phyloP scores from a whole-genome alignment of 2,797 vertebrate species.

The Sebastes reedi region DNA sequence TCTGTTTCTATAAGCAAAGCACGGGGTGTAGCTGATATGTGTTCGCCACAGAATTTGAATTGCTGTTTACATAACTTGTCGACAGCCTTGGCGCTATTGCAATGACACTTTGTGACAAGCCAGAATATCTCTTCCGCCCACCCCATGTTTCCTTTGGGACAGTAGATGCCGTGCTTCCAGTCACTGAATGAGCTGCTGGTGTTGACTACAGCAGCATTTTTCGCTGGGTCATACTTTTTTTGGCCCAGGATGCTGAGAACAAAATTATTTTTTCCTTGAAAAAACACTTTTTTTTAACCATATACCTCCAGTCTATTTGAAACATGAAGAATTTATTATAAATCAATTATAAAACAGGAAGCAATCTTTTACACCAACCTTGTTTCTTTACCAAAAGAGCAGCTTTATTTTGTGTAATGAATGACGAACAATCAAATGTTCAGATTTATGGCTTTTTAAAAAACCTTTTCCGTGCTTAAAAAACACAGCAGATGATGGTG shows the following conservation, averaged over 20 bases:
- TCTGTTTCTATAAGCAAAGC: conserved; percentile 56
- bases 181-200: conserved; percentile 33
- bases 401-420: not conserved
- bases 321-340: no score
- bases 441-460: not conserved
- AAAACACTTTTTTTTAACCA: not conserved
- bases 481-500: not conserved
- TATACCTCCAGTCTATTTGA: not conserved
- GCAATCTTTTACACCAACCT: not conserved
- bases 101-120: conserved; percentile 66
- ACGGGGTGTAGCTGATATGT: conserved; percentile 41
- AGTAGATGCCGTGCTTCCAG: conserved; percentile 40
- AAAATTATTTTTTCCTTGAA: not conserved
- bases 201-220: conserved; percentile 36
- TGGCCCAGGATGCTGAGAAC: not conserved
- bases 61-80: conserved; percentile 70
- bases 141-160: conserved; percentile 59
- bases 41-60: conserved; percentile 44
- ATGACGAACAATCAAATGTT: not conserved
- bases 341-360: not conserved
- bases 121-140: conserved; percentile 48
- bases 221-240: conserved; percentile 33
- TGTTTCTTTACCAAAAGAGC: not conserved
- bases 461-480: not conserved
- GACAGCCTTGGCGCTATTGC: conserved; percentile 48